Evolutionary conservation across 2,797 vertebrate genomes (phyloP).

Genomic region (Pelochelys cantorii): DNA sequence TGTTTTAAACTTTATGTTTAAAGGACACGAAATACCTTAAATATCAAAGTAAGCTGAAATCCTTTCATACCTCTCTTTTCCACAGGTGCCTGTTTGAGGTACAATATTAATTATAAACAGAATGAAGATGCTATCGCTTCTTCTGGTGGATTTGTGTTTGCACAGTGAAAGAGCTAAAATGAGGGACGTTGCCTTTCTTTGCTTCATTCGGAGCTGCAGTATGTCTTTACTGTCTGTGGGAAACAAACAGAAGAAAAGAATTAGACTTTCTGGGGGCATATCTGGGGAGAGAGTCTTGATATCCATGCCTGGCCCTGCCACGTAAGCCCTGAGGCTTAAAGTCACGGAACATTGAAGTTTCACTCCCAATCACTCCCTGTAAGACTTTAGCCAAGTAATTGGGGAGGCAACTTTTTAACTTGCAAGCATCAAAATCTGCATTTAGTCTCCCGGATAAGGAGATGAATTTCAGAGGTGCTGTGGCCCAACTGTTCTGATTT

Average conservation of each 20-base stretch:
- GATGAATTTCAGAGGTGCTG: not conserved
- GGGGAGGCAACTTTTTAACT: not conserved
- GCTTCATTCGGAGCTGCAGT: conserved; percentile 21
- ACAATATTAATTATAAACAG: conserved; percentile 72
- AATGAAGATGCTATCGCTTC: conserved; percentile 55
- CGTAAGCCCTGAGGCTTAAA: not conserved
- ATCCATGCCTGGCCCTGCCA: not conserved
- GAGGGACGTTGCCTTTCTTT: conserved; percentile 23
- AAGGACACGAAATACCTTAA: conserved; percentile 77
- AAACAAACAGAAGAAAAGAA: not conserved
- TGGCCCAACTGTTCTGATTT: not conserved
- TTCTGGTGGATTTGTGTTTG: conserved; percentile 65
- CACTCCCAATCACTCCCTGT: not conserved
- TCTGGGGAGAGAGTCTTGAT: not conserved
- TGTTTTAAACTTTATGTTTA: conserved; percentile 76
- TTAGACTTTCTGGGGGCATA: accelerated
- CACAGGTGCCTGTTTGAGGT: conserved; percentile 63
- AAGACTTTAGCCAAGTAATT: not conserved
- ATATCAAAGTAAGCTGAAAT: conserved; percentile 75
- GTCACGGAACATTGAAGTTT: not conserved
- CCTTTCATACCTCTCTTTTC: conserved; percentile 66
- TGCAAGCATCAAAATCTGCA: not conserved
- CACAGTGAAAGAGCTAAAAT: conserved; percentile 42
- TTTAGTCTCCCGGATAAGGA: not conserved
- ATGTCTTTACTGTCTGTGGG: conserved; percentile 8